Base-by-base conservation (phyloP, 2,888 invertebrate genomes). In the Ormyrus thymus region DNA sequence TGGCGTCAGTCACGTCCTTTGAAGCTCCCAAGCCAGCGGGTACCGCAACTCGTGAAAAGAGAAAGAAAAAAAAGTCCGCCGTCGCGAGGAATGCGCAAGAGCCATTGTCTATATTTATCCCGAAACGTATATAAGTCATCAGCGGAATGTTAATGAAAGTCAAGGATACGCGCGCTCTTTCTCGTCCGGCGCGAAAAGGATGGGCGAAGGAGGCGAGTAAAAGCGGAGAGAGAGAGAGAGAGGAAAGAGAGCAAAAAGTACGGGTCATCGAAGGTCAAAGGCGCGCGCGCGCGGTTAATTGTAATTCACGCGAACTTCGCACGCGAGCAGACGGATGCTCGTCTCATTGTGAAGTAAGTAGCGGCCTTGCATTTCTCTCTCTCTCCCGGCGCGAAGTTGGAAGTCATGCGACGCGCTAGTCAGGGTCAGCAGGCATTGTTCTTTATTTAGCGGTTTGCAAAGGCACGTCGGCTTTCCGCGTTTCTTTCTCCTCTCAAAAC, bases 261-360 rank as follows among this genome's bases (percentile, higher is more conserved):
- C 81, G 85, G 84, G 77, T 77, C 77, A 80, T 43, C 70, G 74
- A 80, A 80, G 80, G 80, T 80, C 66, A 77, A 50, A 73, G 48
- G 6, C 59, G 65, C 43, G 61, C 53, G 65, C n/a, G 64, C 59
- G 8, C 62, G 62, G 9, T 65, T 59, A 58, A 78, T 74, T 78
- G 74, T 64, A 51, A 74, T 74, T 74, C 78, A 51, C 68, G 51
- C 69, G 50, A 61, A 64, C 51, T 13, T 46, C 55, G 46, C 59
- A 15, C 51, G 66, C 58, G 58, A 9, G 13, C 51, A 10, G 13
- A 13, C 10, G 50, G 43, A 51, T 65, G 61, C 61, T 50, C 48
- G 55, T 58, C 68, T 69, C 73, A 69, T 78, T 73, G 73, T 64
- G 15, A 43, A 45, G 29, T 29, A 29, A 29, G 29, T 45, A 43